Percentiles rank a stretch among this genome's conserved stretches.
These are phyloP conservation scores for Margarornis squamiger DNA, from an alignment of 2,797 vertebrate genomes.

Conservation along the genomic window DNA sequence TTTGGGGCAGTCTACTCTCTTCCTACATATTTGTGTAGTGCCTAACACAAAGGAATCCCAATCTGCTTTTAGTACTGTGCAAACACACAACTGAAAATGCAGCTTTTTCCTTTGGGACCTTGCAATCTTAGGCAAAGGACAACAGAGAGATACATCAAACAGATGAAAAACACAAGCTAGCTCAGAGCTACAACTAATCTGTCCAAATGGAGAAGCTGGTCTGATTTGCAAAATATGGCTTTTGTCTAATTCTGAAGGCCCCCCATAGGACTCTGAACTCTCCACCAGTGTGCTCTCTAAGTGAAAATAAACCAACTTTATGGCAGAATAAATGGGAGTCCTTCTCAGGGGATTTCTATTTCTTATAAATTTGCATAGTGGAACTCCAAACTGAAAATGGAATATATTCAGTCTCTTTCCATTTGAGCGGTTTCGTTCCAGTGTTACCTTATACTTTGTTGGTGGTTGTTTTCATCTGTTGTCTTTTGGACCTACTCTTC, in stretches of 20 bases:
- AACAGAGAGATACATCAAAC: constrained; percentile 5
- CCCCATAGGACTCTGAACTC: not conserved
- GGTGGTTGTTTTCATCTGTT: not conserved
- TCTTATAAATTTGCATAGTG: not conserved
- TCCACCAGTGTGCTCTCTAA: not conserved
- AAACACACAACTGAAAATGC: constrained; percentile 31
- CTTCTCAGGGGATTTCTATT: not conserved
- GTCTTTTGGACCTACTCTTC: not conserved
- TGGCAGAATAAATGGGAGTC: not conserved
- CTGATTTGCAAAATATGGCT: not conserved
- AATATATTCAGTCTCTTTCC: not conserved
- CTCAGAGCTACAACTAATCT: not conserved
- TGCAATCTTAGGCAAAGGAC: constrained; percentile 4
- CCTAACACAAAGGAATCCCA: constrained; percentile 43
- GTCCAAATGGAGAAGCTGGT: not conserved
- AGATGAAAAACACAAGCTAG: not conserved
- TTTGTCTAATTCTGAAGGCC: not conserved
- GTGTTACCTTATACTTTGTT: not conserved
- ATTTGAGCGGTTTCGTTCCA: not conserved
- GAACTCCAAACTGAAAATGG: not conserved
- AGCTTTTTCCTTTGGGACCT: constrained; percentile 46
- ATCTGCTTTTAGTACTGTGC: constrained; percentile 36
- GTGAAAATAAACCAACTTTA: not conserved
- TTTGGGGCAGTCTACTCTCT: constrained; percentile 17
- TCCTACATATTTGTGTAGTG: constrained; percentile 5